Evolutionary conservation across 2,888 invertebrate species (phyloP).

Genomic region (Schizotus pectinicornis): DNA sequence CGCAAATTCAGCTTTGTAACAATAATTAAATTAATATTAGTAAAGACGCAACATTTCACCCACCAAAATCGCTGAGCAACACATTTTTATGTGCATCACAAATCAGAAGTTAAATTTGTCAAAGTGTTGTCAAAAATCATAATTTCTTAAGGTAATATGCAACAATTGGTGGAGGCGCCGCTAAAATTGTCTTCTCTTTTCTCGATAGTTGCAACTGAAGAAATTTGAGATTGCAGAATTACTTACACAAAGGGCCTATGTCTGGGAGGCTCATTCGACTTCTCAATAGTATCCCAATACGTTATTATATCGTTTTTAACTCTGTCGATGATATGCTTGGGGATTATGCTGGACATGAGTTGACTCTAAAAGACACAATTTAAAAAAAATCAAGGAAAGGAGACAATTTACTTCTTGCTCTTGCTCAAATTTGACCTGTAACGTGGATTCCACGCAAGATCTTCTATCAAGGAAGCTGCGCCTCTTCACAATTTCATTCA

Average conservation of each 20-base stretch:
- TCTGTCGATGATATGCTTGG: conserved; percentile 77
- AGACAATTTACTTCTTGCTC: conserved; percentile 74
- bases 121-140: too few relatives aligned
- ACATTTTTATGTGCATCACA: too few relatives aligned
- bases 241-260: conserved; percentile 57
- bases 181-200: too few relatives aligned
- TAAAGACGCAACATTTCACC: not conserved
- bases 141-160: conserved; percentile 11
- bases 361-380: conserved; percentile 69
- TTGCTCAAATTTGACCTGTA: conserved; percentile 80
- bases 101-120: too few relatives aligned
- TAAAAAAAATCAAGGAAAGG: conserved; percentile 7
- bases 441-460: conserved; percentile 84
- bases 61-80: too few relatives aligned
- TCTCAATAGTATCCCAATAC: conserved; percentile 49
- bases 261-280: conserved; percentile 36
- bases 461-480: conserved; percentile 87
- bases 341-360: conserved; percentile 84
- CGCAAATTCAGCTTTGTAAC: too few relatives aligned
- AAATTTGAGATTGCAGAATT: too few relatives aligned
- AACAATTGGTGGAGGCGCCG: not conserved
- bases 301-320: conserved; percentile 62
- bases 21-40: too few relatives aligned
- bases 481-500: conserved; percentile 87
- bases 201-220: too few relatives aligned